Conservation (phyloP, 92 coral and sea anemone species). For the Phymanthus crucifer region DNA sequence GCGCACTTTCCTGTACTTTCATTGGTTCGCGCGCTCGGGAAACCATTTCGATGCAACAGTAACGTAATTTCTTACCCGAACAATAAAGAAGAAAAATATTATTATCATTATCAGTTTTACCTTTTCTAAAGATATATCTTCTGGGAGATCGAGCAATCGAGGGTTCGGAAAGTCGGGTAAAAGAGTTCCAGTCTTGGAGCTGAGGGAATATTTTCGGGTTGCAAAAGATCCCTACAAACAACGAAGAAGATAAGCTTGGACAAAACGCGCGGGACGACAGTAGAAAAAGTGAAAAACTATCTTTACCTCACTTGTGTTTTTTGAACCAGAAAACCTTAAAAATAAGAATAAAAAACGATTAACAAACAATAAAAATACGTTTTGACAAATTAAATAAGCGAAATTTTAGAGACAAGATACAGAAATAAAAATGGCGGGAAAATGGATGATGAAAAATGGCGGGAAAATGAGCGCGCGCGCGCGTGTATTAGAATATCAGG, state of each 20-base stretch:
- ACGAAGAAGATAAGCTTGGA: neutral
- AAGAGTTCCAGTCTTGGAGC: constrained; percentile 95
- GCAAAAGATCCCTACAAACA: constrained; percentile 58
- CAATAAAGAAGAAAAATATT: neutral
- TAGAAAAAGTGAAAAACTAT: neutral
- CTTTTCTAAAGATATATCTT: constrained; percentile 75
- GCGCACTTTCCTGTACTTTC: neutral
- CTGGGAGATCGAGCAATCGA: constrained; percentile 76
- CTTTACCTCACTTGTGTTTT: constrained; percentile 82
- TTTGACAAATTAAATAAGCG: neutral
- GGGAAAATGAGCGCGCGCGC: constrained; percentile 5
- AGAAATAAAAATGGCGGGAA: neutral
- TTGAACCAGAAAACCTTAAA: constrained; percentile 92
- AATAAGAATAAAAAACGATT: neutral
- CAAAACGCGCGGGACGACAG: neutral
- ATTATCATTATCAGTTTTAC: constrained; percentile 17
- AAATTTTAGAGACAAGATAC: neutral
- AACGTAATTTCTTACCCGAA: neutral
- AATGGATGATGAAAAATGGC: neutral
- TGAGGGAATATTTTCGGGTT: constrained; percentile 88
- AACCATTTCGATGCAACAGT: neutral
- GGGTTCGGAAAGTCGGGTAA: constrained; percentile 97
- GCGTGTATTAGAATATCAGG: neutral
- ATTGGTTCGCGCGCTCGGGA: neutral
- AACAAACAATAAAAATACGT: neutral